Percentiles rank a stretch among this genome's conserved stretches.
Evolutionary conservation across 2,113 vertebrate species (phyloP).

Genomic region (cattle (Bos taurus)): ARS-UCD2.0 NC_037335.1:39799001-39799500

Average conservation of each 20-base stretch:
- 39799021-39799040: not conserved
- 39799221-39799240: not conserved
- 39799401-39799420: not conserved
- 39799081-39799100: conserved; percentile 7
- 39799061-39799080: not conserved
- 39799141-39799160: not conserved
- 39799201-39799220: not conserved
- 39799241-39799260: not conserved
- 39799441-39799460: not conserved
- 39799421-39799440: not conserved
- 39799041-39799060: not conserved
- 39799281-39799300: not conserved
- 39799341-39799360: not conserved
- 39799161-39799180: not conserved
- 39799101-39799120: not conserved
- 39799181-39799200: not conserved
- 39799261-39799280: not conserved
- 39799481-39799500: not conserved
- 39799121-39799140: not conserved
- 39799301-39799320: not conserved
- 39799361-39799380: not conserved
- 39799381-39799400: not conserved
- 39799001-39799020: not conserved
- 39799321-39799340: not conserved
- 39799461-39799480: not conserved